Conservation (phyloP, 92 coral and sea anemone genomes). For the Siderastrea radians region DNA sequence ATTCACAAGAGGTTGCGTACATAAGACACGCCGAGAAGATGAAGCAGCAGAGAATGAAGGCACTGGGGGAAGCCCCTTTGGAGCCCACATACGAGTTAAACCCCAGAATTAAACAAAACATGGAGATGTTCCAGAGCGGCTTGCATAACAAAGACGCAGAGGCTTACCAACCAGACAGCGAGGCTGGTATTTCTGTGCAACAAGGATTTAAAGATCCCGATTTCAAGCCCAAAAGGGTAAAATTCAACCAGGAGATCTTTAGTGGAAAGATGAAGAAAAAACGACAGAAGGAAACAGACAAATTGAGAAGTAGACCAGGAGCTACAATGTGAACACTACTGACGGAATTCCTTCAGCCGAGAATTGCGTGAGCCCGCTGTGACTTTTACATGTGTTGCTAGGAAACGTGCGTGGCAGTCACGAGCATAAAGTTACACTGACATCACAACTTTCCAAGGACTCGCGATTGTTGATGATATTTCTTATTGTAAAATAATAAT, state of each 20-base stretch:
- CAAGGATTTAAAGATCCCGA: background rate
- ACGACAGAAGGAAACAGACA: background rate
- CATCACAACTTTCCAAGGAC: background rate
- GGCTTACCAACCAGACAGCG: conserved; percentile 12
- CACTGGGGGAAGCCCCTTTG: conserved; percentile 78
- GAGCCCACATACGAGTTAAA: conserved; percentile 88
- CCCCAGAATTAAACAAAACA: conserved; percentile 86
- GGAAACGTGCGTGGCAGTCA: background rate
- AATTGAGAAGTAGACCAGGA: conserved; percentile 5
- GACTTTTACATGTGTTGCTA: background rate
- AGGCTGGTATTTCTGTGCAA: conserved; percentile 8
- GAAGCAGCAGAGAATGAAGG: conserved; percentile 80
- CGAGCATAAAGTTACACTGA: background rate
- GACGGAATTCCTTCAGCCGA: background rate
- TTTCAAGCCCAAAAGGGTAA: conserved; percentile 18
- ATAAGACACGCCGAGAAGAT: conserved; percentile 88
- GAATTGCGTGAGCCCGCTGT: background rate
- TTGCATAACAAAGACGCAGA: background rate
- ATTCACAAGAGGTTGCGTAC: conserved; percentile 83
- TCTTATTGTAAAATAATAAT: no score
- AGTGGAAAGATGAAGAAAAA: conserved; percentile 21
- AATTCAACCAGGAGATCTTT: conserved; percentile 38
- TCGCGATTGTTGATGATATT: background rate
- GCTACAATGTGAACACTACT: conserved; percentile 1
- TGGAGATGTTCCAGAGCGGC: conserved; percentile 68